These are phyloP conservation scores for Agelas oroides DNA, from an alignment of 37 sponge, comb jelly and placozoan species.

Conservation along the genomic window DNA sequence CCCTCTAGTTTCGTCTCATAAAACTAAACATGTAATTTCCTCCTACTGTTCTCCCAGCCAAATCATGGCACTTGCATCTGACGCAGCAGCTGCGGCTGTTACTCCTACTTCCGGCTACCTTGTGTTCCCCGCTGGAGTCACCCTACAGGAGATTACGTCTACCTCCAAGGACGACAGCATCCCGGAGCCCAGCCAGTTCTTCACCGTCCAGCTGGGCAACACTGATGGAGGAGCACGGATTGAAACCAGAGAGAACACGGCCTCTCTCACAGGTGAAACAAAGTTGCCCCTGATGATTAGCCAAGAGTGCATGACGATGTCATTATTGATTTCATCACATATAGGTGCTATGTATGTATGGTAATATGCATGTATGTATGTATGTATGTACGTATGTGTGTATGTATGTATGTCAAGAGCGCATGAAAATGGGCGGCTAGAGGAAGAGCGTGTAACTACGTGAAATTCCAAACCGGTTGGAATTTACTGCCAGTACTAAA, in stretches of 20 bases:
- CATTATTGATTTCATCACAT: no score
- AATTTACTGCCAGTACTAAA: no score
- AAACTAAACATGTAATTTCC: no score
- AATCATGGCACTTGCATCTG: constrained; percentile 15
- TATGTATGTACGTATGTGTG: no score
- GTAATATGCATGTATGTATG: background rate
- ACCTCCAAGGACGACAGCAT: constrained; percentile 65
- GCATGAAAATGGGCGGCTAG: no score
- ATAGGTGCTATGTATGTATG: background rate
- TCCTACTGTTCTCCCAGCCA: constrained; percentile 37
- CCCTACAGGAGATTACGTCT: constrained; percentile 15
- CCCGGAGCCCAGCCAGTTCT: constrained; percentile 68
- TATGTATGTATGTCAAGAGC: no score
- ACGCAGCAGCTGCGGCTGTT: constrained; percentile 24
- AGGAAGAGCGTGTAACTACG: no score
- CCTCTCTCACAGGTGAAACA: constrained; percentile 19
- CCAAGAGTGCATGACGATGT: no score
- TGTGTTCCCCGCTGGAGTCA: background rate
- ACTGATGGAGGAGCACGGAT: constrained; percentile 55
- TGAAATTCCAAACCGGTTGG: no score
- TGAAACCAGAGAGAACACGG: background rate
- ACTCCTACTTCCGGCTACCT: constrained; percentile 61
- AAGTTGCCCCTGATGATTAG: no score
- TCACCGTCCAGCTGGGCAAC: constrained; percentile 45
- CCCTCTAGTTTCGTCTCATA: no score